Evolutionary conservation across 1,140 invertebrate species (phyloP), one percentile per base, ranked within the genome.

Genomic region (Drosophila pectinifera): DNA sequence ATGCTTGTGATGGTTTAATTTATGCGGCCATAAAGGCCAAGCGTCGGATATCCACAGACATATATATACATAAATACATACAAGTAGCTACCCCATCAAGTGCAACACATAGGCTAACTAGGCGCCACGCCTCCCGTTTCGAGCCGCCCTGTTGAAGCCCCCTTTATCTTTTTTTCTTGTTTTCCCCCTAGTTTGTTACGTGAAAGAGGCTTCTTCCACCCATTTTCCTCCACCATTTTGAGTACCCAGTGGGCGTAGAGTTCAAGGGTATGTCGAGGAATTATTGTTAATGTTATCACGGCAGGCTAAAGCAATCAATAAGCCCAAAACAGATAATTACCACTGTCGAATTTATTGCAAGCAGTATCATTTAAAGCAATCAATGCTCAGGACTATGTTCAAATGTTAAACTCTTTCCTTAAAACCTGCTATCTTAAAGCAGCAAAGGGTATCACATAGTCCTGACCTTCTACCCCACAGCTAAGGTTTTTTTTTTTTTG

Each of bases 11-110:
- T 61, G 56, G 73, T 76, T 77, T 77, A 77, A 77, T 62, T 77
- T 77, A 77, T 77, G 74, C 79, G 48, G 49, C 34, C 72, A 67
- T 70, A 78, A 74, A 74, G 78, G 84, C 67, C 76, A 82, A 75
- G 55, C 62, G 41, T 61, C 59, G 65, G 46, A 65, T 57, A 36
- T 74, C 48, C 18, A 34, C 28, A 13, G 28, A 73, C 73, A 64
- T 65, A 73, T 36, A 72, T 54, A 62, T 45, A 74, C 31, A 64
- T 54, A 64, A 56, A 58, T 36, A 57, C 55, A 58, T 51, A 59
- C 39, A 67, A 42, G 54, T 76, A 59, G 61, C 54, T 53, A 57
- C 46, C 45, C 73, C 73, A 55, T 76, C 61, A 82, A 82, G 63
- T 81, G 70, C 59, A 68, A 61, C 61, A 67, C 68, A 78, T 86